phyloP scores from a whole-genome alignment of 2,797 vertebrate species.

The Danio aesculapii region DNA sequence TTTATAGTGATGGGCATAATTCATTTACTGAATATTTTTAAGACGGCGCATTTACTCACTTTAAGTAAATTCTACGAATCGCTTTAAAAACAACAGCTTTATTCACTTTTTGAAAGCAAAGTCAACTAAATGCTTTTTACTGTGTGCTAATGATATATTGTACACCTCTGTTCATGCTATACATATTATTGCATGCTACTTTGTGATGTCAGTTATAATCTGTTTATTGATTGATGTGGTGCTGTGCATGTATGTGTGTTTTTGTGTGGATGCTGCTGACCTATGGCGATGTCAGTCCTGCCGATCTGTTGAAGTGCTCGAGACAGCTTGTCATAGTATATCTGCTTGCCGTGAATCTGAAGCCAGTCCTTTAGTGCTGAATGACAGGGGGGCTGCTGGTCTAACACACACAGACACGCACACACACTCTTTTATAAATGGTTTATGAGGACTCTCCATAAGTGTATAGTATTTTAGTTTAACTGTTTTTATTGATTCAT shows the following conservation, averaged over 20 bases:
- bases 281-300: conserved; percentile 82
- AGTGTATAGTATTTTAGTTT: no score
- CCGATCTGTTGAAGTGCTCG: conserved; percentile 80
- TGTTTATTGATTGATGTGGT: neutral
- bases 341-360: conserved; percentile 64
- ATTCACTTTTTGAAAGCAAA: no score
- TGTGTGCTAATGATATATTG: neutral
- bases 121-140: no score
- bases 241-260: conserved; percentile 20
- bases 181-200: neutral
- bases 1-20: no score
- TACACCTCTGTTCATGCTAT: neutral
- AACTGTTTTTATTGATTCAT: no score
- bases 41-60: no score
- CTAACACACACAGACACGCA: conserved; percentile 59
- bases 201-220: neutral
- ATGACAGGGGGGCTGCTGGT: conserved; percentile 71
- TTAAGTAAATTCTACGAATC: no score
- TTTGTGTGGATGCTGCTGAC: conserved; percentile 65
- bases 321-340: conserved; percentile 83
- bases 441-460: no score
- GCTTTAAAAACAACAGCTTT: no score
- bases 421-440: neutral
- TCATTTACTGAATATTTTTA: no score
- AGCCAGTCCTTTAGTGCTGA: conserved; percentile 80